Evolutionary conservation across 2,888 invertebrate species (phyloP), one percentile per base, ranked within the genome.

Genomic region (Eristalis intricaria): DNA sequence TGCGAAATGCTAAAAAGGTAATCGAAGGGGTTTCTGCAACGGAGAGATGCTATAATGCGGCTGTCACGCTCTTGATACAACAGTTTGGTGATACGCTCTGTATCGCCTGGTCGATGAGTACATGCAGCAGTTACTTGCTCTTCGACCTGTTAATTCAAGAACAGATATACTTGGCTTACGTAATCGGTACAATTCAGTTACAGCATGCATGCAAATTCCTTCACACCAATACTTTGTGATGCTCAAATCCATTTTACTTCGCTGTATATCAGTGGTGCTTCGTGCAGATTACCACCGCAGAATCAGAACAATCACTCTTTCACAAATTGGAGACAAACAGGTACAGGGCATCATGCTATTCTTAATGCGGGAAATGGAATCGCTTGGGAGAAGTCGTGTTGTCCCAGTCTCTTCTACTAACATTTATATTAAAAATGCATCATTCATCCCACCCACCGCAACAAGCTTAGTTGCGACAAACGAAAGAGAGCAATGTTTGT

Each of bases 201-300:
- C 61, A 60, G 26, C 71, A 32, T 65, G 35, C 11, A 35, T 2
- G 71, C 66, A 68, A 43, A 60, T 73, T 0, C 68, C 68, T 4
- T 15, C 63, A 11, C 50, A 60, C 22, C 56, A 64, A 64, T 83
- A 78, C 40, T 71, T 13, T 22, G 38, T 83, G 11, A 78, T 83
- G 73, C 77, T 83, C 0, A 77, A 83, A 22, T 64, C 70, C 1
- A 68, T 83, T 65, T 29, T 83, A 35, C 61, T 83, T 10, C 60
- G 77, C 4, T 69, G 74, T 19, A 7, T 80, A 29, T 56, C 74
- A 2, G 32, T 35, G 7, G 66, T 75, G 8, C 58, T 75, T 0
- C 60, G 77, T 15, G 22, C 61, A 13, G 68, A 77, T 22, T 77
- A 58, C n/a, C 69, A 77, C 15, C 83, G 68, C 22, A 29, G 40